Conservation (phyloP, 2,113 vertebrate species). For the Seriola rivoliana region DNA sequence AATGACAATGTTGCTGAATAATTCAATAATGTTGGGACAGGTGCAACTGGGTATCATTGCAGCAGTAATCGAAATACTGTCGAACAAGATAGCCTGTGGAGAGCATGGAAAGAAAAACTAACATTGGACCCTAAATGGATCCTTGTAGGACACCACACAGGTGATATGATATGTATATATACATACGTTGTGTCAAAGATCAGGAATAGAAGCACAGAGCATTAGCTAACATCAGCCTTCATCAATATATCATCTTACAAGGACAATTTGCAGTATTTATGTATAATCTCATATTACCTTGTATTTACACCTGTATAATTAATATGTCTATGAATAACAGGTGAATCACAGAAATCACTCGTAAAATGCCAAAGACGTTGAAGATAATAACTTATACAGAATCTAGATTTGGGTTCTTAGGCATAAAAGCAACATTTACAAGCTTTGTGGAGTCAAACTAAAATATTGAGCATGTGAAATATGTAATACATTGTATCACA, state of each 20-base stretch:
- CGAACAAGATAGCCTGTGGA: conserved; percentile 1
- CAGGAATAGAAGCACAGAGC: background rate
- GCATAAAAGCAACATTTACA: conserved; percentile 12
- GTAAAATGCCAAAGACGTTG: background rate
- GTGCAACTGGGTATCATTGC: background rate
- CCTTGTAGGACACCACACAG: background rate
- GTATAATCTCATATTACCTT: conserved; percentile 11
- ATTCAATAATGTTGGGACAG: conserved; percentile 17
- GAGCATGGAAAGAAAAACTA: conserved; percentile 2
- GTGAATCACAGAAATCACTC: conserved; percentile 17
- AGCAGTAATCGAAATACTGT: background rate
- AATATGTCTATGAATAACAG: background rate
- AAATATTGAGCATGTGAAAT: conserved; percentile 20
- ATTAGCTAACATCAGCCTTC: conserved; percentile 9
- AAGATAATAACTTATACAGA: background rate
- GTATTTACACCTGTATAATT: conserved; percentile 16
- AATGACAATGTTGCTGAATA: conserved; percentile 18
- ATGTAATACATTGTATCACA: conserved; percentile 13
- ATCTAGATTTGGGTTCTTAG: background rate
- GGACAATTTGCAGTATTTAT: background rate
- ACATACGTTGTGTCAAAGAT: background rate
- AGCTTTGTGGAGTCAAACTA: background rate
- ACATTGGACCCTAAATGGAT: background rate
- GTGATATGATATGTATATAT: background rate
- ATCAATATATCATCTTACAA: background rate